phyloP scores from a whole-genome alignment of 2,797 vertebrate species.

The Gobio occitaniae region DNA sequence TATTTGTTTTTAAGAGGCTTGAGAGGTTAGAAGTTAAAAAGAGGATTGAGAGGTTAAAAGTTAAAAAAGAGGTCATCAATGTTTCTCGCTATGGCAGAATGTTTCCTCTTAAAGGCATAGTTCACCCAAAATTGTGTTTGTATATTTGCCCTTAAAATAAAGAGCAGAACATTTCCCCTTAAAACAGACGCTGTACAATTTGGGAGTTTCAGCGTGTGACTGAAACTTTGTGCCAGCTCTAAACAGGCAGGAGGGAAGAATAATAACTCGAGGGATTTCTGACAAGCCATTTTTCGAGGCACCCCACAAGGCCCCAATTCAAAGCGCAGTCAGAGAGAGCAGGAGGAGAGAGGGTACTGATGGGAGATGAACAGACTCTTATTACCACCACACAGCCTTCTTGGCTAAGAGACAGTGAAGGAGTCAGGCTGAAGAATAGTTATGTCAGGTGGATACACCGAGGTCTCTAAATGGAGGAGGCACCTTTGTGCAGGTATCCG shows the following conservation, averaged over 20 bases:
- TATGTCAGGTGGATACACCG: slow-evolving; percentile 62
- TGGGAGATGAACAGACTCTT: slow-evolving; percentile 42
- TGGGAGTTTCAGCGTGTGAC: slow-evolving; percentile 10
- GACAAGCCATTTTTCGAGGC: slow-evolving; percentile 49
- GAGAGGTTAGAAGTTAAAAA: neutral
- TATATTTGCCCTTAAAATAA: neutral
- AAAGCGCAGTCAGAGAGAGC: slow-evolving; percentile 41
- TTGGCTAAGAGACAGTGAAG: slow-evolving; percentile 30
- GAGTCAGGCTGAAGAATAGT: slow-evolving; percentile 42
- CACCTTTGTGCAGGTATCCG: slow-evolving; percentile 37
- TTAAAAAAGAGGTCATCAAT: neutral
- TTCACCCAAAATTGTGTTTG: neutral
- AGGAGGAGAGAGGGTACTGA: slow-evolving; percentile 37
- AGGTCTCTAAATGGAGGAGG: slow-evolving; percentile 65
- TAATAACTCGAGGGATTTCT: slow-evolving; percentile 50
- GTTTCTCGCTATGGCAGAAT: neutral
- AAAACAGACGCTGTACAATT: slow-evolving; percentile 2
- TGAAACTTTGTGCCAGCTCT: slow-evolving; percentile 36
- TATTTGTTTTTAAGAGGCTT: slow-evolving; percentile 3
- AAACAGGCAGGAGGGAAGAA: slow-evolving; percentile 43
- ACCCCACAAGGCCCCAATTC: slow-evolving; percentile 38
- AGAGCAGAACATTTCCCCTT: neutral
- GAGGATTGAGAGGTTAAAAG: neutral
- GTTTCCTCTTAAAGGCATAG: neutral
- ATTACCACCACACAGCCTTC: slow-evolving; percentile 23